phyloP scores from a whole-genome alignment of 2,888 invertebrate species.

The Epistrophe grossulariae region DNA sequence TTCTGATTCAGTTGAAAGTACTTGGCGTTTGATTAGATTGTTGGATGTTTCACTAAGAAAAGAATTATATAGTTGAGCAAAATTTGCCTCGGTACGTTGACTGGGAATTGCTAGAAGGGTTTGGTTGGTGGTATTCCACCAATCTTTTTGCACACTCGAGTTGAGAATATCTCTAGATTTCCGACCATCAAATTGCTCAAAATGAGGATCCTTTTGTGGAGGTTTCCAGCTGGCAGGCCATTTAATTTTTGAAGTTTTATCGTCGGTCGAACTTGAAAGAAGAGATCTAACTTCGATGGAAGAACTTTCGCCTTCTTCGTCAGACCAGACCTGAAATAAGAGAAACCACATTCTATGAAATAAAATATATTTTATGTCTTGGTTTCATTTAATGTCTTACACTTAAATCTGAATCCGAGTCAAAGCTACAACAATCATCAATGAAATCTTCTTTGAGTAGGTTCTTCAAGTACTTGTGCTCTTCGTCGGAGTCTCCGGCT shows the following conservation, averaged over 20 bases:
- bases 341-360: neutral
- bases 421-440: conserved; percentile 46
- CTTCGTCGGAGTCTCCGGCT: conserved; percentile 44
- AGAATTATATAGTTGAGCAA: conserved; percentile 83
- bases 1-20: conserved; percentile 80
- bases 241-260: conserved; percentile 46
- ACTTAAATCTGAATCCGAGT: conserved; percentile 79
- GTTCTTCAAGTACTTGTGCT: conserved; percentile 74
- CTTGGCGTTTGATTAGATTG: conserved; percentile 75
- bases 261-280: conserved; percentile 15
- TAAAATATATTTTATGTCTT: neutral
- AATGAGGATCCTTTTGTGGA: conserved; percentile 77
- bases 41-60: conserved; percentile 77
- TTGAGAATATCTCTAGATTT: conserved; percentile 81
- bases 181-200: conserved; percentile 76
- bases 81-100: conserved; percentile 81
- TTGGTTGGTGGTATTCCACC: conserved; percentile 82
- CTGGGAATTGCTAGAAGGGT: conserved; percentile 80
- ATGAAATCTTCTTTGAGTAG: conserved; percentile 79
- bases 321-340: conserved; percentile 81
- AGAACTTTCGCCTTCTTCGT: conserved; percentile 71
- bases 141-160: conserved; percentile 83
- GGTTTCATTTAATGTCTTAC: conserved; percentile 73
- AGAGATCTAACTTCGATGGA: conserved; percentile 45
- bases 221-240: conserved; percentile 68